A percentile compares a stretch with the other conserved stretches of the same genome.
Evolutionary conservation across 2,113 vertebrate genomes (phyloP).

Genomic region (Strix aluco): DNA sequence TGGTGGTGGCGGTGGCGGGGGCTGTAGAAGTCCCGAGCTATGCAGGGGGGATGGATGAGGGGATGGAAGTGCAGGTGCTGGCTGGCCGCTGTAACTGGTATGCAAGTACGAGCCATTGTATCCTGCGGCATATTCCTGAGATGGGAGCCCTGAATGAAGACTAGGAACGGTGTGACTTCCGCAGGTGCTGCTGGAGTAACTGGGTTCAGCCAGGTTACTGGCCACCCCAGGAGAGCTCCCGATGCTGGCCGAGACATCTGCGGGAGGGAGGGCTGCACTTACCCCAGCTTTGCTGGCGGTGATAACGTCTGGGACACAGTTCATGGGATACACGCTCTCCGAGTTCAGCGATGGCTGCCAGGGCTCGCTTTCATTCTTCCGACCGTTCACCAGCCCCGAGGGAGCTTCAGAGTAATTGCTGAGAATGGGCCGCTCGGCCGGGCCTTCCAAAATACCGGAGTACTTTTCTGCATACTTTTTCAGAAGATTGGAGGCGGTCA

Average conservation of each 20-base stretch:
- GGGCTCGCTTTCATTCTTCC: slow-evolving; percentile 93
- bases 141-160: slow-evolving; percentile 92
- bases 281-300: slow-evolving; percentile 94
- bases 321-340: slow-evolving; percentile 95
- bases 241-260: slow-evolving; percentile 91
- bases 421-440: slow-evolving; percentile 88
- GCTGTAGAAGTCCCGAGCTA: slow-evolving; percentile 93
- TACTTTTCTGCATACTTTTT: slow-evolving; percentile 99
- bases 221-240: slow-evolving; percentile 94
- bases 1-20: slow-evolving; percentile 84
- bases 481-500: slow-evolving; percentile 97
- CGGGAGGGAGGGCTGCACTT: slow-evolving; percentile 88
- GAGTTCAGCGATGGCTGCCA: slow-evolving; percentile 88
- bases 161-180: slow-evolving; percentile 91
- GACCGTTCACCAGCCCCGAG: slow-evolving; percentile 89
- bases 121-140: slow-evolving; percentile 97
- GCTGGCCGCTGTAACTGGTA: slow-evolving; percentile 92
- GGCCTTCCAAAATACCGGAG: slow-evolving; percentile 95
- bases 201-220: slow-evolving; percentile 92
- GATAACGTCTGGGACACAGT: slow-evolving; percentile 95
- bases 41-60: slow-evolving; percentile 96
- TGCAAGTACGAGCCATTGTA: slow-evolving; percentile 97
- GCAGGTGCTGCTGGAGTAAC: slow-evolving; percentile 95
- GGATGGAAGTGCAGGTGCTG: slow-evolving; percentile 90
- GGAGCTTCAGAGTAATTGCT: slow-evolving; percentile 90